Base-by-base conservation (phyloP, 2,113 vertebrate species). In the Numida meleagris region DNA sequence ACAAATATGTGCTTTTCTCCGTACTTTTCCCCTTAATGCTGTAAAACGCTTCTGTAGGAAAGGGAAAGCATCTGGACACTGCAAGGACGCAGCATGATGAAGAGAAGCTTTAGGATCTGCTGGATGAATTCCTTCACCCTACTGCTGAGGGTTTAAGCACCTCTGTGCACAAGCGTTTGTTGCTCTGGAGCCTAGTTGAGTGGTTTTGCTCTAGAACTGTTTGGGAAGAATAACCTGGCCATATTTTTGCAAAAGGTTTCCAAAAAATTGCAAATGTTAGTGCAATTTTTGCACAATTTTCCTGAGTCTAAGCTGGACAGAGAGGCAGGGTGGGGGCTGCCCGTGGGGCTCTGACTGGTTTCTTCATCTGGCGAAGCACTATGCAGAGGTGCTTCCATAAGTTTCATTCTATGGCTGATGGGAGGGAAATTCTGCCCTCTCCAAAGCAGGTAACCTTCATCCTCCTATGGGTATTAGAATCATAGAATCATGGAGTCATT, bases 151-250 rank as follows among this genome's bases (percentile, higher is more conserved):
- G 7, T 42, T 92, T 85, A 82, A 90, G 75, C n/a, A 65, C 50
- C 83, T 61, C 61, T 6, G 5, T 1, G 3, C 57, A 34, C 42
- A 55, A 19, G 50, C 74, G 68, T 79, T 91, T 70, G n/a, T 36
- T 94, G 70, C 48, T 79, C 78, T 85, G 93, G 55, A 89, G 74
- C 34, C 59, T 74, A 79, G 68, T 46, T 85, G 82, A 50, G 29
- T 14, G 72, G 53, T 38, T 80, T 67, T 77, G 78, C 77, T 31
- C 48, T 73, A 27, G 42, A 85, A 38, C 8, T 77, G 29, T 31
- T 36, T 57, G 70, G 77, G 74, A 78, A 92, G 43, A 51, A 34
- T 18, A 10, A 34, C 0, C 2, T 45, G 70, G 17, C 48, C 29
- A 24, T 42, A 19, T 29, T 65, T 65, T 34, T 79, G 38, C 48